Conservation (phyloP, 2,888 invertebrate genomes). For the Ctenicera cuprea region DNA sequence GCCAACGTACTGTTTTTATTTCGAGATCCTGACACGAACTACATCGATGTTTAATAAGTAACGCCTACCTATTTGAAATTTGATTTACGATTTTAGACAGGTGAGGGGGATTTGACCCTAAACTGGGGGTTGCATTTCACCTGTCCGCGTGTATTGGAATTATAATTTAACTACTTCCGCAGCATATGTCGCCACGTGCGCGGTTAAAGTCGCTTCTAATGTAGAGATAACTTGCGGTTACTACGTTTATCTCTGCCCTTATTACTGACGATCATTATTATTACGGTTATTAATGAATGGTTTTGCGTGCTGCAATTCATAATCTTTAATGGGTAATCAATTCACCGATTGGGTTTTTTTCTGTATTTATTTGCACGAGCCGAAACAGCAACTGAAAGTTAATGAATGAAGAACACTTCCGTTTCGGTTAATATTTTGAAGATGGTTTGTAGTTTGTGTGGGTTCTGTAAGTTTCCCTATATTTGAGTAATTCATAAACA, state of each 20-base stretch:
- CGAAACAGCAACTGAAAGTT: neutral
- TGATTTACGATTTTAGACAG: slow-evolving; percentile 65
- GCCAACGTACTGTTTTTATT: neutral
- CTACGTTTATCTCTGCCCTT: slow-evolving; percentile 39
- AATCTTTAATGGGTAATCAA: slow-evolving; percentile 42
- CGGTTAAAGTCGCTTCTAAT: slow-evolving; percentile 27
- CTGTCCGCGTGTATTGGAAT: slow-evolving; percentile 60
- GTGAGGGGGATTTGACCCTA: slow-evolving; percentile 59
- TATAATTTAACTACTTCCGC: slow-evolving; percentile 62
- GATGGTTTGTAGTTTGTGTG: neutral
- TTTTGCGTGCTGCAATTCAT: slow-evolving; percentile 43
- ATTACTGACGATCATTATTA: slow-evolving; percentile 43
- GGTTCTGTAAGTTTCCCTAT: neutral
- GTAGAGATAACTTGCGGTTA: slow-evolving; percentile 43
- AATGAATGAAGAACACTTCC: neutral
- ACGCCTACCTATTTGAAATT: slow-evolving; percentile 68
- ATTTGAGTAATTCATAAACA: slow-evolving; percentile 10
- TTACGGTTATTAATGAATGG: slow-evolving; percentile 42
- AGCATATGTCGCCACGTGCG: slow-evolving; percentile 60
- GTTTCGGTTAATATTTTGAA: neutral
- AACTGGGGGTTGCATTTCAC: slow-evolving; percentile 56
- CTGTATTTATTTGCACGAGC: neutral
- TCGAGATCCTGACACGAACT: slow-evolving; percentile 42
- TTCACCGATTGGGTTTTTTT: slow-evolving; percentile 17
- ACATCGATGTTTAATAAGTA: slow-evolving; percentile 63